These are phyloP conservation scores for Epizoanthus ramosus DNA, from an alignment of 92 coral and sea anemone species.

Conservation along the genomic window DNA sequence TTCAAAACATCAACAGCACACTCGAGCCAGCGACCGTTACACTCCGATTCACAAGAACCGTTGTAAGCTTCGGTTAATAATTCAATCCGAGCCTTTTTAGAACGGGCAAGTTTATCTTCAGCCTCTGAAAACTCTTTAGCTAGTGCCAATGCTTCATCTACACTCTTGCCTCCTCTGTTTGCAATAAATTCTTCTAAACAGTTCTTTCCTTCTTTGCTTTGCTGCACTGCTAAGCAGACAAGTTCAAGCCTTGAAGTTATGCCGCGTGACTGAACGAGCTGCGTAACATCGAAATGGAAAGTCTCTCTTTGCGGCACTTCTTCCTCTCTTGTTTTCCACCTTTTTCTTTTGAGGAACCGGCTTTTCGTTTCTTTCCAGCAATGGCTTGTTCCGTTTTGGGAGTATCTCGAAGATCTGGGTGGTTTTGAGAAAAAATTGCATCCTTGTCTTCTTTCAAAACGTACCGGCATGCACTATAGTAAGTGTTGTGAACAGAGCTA, in stretches of 20 bases:
- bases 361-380: constrained; percentile 32
- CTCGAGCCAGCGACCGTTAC: too few relatives aligned
- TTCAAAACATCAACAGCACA: too few relatives aligned
- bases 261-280: constrained; percentile 26
- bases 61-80: too few relatives aligned
- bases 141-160: constrained; percentile 6
- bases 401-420: constrained; percentile 32
- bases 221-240: constrained; percentile 28
- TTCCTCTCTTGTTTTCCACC: constrained; percentile 8
- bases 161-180: not conserved
- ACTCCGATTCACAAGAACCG: too few relatives aligned
- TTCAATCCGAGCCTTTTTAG: not conserved
- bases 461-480: too few relatives aligned
- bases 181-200: constrained; percentile 49
- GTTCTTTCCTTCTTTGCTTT: constrained; percentile 35
- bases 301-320: constrained; percentile 21
- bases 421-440: constrained; percentile 11
- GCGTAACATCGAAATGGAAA: constrained; percentile 20
- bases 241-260: constrained; percentile 31
- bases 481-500: constrained; percentile 40
- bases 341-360: not conserved
- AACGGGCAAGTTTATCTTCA: constrained; percentile 56
- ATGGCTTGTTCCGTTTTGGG: constrained; percentile 43
- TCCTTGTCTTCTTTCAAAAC: constrained; percentile 43
- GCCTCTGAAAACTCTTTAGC: constrained; percentile 37